phyloP scores from a whole-genome alignment of 2,113 vertebrate species.

The Sinocyclocheilus grahami region DNA sequence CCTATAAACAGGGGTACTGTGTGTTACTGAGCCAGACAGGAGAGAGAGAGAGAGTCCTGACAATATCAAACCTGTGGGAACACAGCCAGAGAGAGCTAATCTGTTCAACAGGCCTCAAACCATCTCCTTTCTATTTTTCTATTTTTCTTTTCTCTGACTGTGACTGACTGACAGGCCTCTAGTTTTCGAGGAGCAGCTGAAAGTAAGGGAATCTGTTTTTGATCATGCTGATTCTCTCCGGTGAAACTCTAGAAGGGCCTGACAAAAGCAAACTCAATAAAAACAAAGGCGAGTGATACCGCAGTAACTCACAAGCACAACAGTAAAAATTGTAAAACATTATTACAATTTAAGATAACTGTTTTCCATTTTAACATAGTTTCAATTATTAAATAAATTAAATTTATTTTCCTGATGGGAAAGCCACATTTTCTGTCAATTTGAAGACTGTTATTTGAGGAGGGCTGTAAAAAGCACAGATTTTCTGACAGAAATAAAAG shows the following conservation, averaged over 20 bases:
- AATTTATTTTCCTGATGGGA: conserved; percentile 4
- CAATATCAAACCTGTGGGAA: conserved; percentile 49
- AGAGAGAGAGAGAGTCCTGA: conserved; percentile 46
- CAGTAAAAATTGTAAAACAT: too few species aligned
- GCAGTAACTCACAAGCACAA: conserved; percentile 48
- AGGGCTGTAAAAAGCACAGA: conserved; percentile 39
- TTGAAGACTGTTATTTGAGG: conserved; percentile 49
- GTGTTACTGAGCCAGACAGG: conserved; percentile 28
- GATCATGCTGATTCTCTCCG: conserved; percentile 39
- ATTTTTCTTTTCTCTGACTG: too few species aligned
- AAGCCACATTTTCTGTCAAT: conserved; percentile 52
- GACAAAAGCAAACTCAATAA: conserved; percentile 52
- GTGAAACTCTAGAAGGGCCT: conserved; percentile 51
- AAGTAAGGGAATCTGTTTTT: conserved; percentile 48
- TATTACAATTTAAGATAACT: too few species aligned
- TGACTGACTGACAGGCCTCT: conserved; percentile 21
- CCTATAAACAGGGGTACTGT: conserved; percentile 43
- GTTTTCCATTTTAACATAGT: too few species aligned
- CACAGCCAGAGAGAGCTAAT: conserved; percentile 44
- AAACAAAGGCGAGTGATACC: conserved; percentile 39
- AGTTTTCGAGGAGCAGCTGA: conserved; percentile 47
- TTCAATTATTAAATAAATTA: too few species aligned
- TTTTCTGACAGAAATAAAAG: conserved; percentile 3
- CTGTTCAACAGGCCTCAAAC: conserved; percentile 48
- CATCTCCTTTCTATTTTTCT: neutral